Evolutionary conservation across 1,140 invertebrate genomes (phyloP), one percentile per base, ranked within the genome.

Genomic region (Ceratosolen solmsi): DNA sequence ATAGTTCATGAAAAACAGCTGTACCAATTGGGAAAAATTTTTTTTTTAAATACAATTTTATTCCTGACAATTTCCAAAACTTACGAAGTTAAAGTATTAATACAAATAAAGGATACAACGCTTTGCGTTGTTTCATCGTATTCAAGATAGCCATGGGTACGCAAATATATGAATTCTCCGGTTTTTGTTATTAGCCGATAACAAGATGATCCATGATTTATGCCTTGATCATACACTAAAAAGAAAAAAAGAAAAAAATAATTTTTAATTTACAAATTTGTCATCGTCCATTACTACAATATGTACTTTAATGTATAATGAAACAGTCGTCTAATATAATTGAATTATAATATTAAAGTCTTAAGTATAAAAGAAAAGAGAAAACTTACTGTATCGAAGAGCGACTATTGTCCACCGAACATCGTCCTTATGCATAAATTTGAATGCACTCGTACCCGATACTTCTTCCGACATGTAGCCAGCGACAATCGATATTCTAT

Each of bases 391-490:
- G 91, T 97, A 95, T 88, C 95, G 92, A 74, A 97, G 93, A 0
- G 95, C 96, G 49, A 97, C 94, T 87, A 97, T 94, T 15, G 96
- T 95, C 94, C 95, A 97, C 83, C 94, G 93, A 8, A 96, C 95
- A 88, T 97, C 97, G 71, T 97, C 96, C 75, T 94, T 93, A 89
- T 97, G 96, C 94, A 98, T 97, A 86, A 96, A 98, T 80, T 94
- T 94, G 87, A 97, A 97, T 0, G 96, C 96, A 82, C 95, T 96
- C 49, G 94, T 88, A 9, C 96, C 96, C 33, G 93, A 93, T 13
- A 98, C 95, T 91, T 97, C 96, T 74, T 96, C 94, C 1, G 94
- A 94, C 94, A 97, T 94, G 88, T 97, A 97, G 1, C 96, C 97
- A 41, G 96, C 95, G 1, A 97, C 95, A 25, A 96, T 92, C 0